Base-by-base conservation (phyloP, 2,797 vertebrate species). In the Ctenopoma multispine region DNA sequence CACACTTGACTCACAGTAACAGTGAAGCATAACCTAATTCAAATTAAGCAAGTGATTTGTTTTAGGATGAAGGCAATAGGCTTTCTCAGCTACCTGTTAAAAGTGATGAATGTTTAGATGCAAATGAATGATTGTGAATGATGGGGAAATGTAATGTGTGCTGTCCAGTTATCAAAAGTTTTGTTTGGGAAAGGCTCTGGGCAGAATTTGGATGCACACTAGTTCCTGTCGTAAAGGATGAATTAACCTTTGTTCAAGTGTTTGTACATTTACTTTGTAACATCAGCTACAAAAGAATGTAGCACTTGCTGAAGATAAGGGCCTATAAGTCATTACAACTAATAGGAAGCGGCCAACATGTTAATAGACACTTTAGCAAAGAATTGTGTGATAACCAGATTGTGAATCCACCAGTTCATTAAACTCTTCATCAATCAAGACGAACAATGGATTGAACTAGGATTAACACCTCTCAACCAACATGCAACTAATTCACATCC, bases 1-100 rank as follows among this genome's bases (percentile, higher is more conserved):
- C 79, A 69, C 65, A 83, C 84, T 89, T 89, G 87, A 90, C 82
- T 89, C 85, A 87, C 72, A 81, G 75, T 82, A 81, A 90, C 81
- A 91, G 72, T 67, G 79, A 86, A 73, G 87, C 86, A 75, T 84
- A 74, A 65, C 59, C 72, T 89, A 80, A 91, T 91, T 93, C 75
- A 85, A 86, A 90, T 89, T 84, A 90, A 70, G 69, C 75, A 69
- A 79, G 71, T 75, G 58, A 84, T 86, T 89, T 90, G 86, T 90
- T 87, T 88, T 78, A 54, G 61, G 81, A 79, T 31, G 55, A 78
- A 75, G 63, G 87, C 77, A 84, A 77, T 70, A 57, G 66, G 70
- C 76, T 77, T 76, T 72, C 76, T 84, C 61, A 73, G 77, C 81
- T 86, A 89, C 84, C 83, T 91, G 86, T 85, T 88, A 76, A 36